These are phyloP conservation scores for Camponotus fellah DNA, from an alignment of 2,888 invertebrate species.

Conservation along the genomic window DNA sequence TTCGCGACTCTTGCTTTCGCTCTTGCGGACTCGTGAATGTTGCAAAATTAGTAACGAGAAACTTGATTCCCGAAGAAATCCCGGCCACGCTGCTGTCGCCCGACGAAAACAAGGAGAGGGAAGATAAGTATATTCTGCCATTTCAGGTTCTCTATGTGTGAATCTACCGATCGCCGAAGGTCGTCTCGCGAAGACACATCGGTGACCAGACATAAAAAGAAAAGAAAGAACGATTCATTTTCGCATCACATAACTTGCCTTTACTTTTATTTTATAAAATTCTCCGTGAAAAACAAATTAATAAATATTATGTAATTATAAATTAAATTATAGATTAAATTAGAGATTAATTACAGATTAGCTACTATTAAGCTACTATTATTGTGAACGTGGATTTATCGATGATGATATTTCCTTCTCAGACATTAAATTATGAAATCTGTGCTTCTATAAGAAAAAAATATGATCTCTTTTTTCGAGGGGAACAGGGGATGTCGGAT, in stretches of 20 bases:
- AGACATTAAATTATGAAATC: background rate
- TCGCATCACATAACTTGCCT: background rate
- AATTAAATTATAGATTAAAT: background rate
- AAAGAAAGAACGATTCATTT: background rate
- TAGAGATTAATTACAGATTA: background rate
- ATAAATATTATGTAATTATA: background rate
- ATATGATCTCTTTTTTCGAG: background rate
- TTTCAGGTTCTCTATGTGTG: constrained; percentile 19
- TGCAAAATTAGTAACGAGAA: constrained; percentile 48
- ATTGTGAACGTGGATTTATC: background rate
- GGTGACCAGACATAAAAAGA: constrained; percentile 24
- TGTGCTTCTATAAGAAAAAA: background rate
- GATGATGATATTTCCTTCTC: background rate
- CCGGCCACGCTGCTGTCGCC: constrained; percentile 26
- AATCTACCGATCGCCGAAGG: constrained; percentile 51
- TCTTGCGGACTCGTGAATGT: constrained; percentile 15
- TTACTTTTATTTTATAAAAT: background rate
- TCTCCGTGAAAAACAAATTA: background rate
- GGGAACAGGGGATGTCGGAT: background rate
- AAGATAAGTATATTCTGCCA: constrained; percentile 43
- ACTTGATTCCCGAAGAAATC: constrained; percentile 51
- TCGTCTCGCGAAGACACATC: constrained; percentile 24
- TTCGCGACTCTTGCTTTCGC: constrained; percentile 54
- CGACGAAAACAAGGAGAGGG: background rate
- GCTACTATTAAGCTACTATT: background rate